These are phyloP conservation scores for Fundulus diaphanus DNA, from an alignment of 2,797 vertebrate species.

Conservation along the genomic window DNA sequence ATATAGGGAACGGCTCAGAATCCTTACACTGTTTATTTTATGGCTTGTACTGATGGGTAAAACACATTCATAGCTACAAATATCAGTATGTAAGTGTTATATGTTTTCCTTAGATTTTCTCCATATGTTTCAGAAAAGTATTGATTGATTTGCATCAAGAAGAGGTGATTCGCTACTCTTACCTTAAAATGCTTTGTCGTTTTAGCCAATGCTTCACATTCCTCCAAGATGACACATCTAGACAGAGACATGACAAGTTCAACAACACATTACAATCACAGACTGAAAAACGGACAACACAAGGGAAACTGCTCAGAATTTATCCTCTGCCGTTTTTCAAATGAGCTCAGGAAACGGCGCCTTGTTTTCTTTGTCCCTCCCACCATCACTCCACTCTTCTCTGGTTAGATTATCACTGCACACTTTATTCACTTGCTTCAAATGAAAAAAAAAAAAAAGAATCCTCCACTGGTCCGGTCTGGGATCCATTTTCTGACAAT, in stretches of 20 bases:
- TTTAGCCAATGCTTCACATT: constrained; percentile 78
- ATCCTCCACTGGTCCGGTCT: constrained; percentile 63
- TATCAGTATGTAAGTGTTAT: constrained; percentile 7
- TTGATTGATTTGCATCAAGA: constrained; percentile 11
- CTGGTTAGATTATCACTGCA: constrained; percentile 62
- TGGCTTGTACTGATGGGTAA: background rate
- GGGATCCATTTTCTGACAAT: constrained; percentile 81
- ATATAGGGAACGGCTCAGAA: background rate
- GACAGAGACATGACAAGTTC: constrained; percentile 1
- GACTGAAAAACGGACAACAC: background rate
- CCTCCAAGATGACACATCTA: constrained; percentile 82
- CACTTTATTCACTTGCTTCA: constrained; percentile 60
- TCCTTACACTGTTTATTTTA: constrained; percentile 1
- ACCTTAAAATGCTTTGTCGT: constrained; percentile 84
- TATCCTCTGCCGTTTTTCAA: constrained; percentile 37
- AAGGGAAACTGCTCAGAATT: constrained; percentile 29
- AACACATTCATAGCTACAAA: background rate
- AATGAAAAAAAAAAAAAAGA: constrained; percentile 53
- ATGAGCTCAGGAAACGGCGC: constrained; percentile 25
- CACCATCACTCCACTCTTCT: constrained; percentile 28
- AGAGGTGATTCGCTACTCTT: constrained; percentile 41
- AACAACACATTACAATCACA: background rate
- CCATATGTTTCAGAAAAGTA: constrained; percentile 4
- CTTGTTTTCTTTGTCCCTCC: constrained; percentile 36
- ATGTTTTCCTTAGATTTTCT: background rate